Base-by-base conservation (phyloP, 1,140 invertebrate species). In the Ceratosolen solmsi region DNA sequence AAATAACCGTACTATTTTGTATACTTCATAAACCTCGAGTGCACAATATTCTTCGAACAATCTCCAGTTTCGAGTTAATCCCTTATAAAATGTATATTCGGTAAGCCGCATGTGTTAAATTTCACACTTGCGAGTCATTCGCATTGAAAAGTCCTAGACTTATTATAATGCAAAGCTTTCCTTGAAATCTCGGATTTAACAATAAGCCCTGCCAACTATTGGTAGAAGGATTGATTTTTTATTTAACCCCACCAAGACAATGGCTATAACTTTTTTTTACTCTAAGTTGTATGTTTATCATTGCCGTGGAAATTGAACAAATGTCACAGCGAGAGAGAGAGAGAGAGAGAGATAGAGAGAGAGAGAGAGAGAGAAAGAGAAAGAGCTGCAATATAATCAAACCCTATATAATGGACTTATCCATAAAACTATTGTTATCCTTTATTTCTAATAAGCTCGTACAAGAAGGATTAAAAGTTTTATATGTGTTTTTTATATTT, bases 171-270 rank as follows among this genome's bases (percentile, higher is more conserved):
- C 58, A 11, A 2, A 60, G 58, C 58, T 60, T 60, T 38, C 1
- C 20, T 15, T 8, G 33, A 38, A 38, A 33, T 36, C 20, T 68
- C 20, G 63, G 30, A 68, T 68, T 36, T 38, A 68, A 68, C 38
- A 5, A 68, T 38, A 38, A 68, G 4, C 13, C 33, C 22, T 9
- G 5, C 20, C 9, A 33, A 13, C 17, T 4, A 4, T 25, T n/a
- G n/a, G 3, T 5, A 60, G 33, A 5, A 38, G 33, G 38, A 79
- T 79, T 72, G 78, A 36, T 63, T 79, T 49, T 79, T 58, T 68
- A 79, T 58, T 79, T 72, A 79, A 79, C 54, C 68, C 71, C 71
- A n/a, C 30, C 51, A n/a, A 46, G 27, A n/a, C 38, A 22, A 46
- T 22, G 17, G 72, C 49, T 41, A n/a, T 1, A 72, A 41, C 41